Base-by-base conservation (phyloP, 2,797 vertebrate genomes). In the Galaxias olidus region DNA sequence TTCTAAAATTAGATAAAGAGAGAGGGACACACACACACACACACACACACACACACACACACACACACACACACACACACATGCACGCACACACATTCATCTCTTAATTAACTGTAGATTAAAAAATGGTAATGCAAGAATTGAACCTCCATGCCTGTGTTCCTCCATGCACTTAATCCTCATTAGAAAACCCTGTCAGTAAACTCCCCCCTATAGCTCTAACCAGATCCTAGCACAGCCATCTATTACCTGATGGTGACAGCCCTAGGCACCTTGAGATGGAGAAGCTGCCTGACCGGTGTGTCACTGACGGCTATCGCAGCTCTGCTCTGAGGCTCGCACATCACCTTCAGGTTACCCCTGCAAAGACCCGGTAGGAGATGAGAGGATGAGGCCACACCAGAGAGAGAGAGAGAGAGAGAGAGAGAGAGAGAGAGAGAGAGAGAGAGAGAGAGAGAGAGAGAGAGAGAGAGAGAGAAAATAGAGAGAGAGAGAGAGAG, bases 171-270 rank as follows among this genome's bases (percentile, higher is more conserved):
- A 30, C 30, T 30, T 30, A 6, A n/a, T 30, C 30, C 30, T 30
- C 30, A 30, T 30, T 30, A 30, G 30, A 30, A 30, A 30, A 2
- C 2, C 30, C n/a, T n/a, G n/a, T 30, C 30, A 30, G 30, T 30
- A 30, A 30, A 30, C 3, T 30, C 3, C 30, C 30, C 30, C 2
- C 6, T 30, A n/a, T n/a, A n/a, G n/a, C 30, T 30, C 30, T 3
- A 30, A 30, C 30, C 30, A 30, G 30, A 30, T 30, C 30, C 30
- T 3, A 30, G 30, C 8, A 13, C 15, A 46, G 48, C 47, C 54
- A 4, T 48, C 14, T n/a, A 20, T 77, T 76, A 88, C 89, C 86
- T 86, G 82, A 81, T 72, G 77, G 75, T 72, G 65, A 72, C 3
- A 69, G 59, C 58, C 73, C 76, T 66, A 73, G 68, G 77, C 30